These are phyloP conservation scores for Antechinus stuartii DNA, from an alignment of 2,113 vertebrate species.

Conservation along the genomic window DNA sequence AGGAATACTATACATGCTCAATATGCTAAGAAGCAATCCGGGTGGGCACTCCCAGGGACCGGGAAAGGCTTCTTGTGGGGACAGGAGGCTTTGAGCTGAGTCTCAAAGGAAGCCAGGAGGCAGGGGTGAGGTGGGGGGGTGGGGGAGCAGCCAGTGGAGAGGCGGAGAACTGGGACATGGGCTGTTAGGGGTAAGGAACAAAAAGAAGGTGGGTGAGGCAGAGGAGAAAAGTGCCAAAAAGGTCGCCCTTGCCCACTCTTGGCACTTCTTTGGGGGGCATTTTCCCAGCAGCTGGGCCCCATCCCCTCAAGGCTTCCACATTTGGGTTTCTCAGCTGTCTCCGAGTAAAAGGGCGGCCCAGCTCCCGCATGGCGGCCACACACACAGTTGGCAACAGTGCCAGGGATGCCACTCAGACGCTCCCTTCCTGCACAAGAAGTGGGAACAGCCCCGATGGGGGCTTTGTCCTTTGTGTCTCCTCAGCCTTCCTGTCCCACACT, in stretches of 20 bases:
- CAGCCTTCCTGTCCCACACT: background rate
- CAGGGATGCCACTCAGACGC: background rate
- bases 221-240: conserved; percentile 23
- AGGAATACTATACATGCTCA: background rate
- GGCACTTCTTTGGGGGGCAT: conserved; percentile 62
- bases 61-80: background rate
- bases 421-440: background rate
- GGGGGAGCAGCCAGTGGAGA: background rate
- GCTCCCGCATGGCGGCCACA: conserved; percentile 36
- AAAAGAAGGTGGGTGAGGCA: background rate
- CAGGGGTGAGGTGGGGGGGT: background rate
- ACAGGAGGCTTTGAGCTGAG: background rate
- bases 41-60: background rate
- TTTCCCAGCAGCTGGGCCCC: background rate
- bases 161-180: background rate
- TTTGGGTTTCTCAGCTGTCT: background rate
- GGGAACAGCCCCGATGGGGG: background rate
- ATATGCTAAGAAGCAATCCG: background rate
- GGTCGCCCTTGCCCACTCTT: conserved; percentile 91
- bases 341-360: conserved; percentile 27
- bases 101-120: background rate
- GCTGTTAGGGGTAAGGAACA: background rate
- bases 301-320: background rate
- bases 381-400: background rate
- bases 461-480: background rate